phyloP scores from a whole-genome alignment of 2,888 invertebrate species.

The Drosophila birchii region DNA sequence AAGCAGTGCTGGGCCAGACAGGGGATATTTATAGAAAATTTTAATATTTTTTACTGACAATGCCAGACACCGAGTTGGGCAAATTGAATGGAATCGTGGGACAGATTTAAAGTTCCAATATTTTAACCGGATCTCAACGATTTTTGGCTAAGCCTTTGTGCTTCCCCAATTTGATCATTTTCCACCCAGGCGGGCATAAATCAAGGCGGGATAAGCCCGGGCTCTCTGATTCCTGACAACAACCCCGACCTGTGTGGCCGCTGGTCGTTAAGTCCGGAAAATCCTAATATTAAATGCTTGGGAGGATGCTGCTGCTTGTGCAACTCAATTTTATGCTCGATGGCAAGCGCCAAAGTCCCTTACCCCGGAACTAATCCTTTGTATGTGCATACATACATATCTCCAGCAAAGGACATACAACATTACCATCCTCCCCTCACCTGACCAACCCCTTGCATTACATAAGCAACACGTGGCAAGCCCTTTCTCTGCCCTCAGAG shows the following conservation, averaged over 20 bases:
- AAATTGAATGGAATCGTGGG: constrained; percentile 59
- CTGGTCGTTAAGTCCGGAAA: constrained; percentile 52
- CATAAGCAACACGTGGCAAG: constrained; percentile 69
- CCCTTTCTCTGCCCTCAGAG: not conserved
- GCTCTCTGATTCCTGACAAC: constrained; percentile 13
- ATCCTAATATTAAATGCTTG: constrained; percentile 68
- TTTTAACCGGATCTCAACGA: not conserved
- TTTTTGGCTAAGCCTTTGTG: constrained; percentile 1
- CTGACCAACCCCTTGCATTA: constrained; percentile 41
- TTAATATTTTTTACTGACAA: constrained; percentile 51
- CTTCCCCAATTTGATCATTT: constrained; percentile 18
- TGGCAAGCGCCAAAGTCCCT: not conserved
- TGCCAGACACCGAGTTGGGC: constrained; percentile 45
- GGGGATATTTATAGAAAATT: constrained; percentile 24
- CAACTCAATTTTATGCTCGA: constrained; percentile 61
- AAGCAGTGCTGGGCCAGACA: constrained; percentile 47
- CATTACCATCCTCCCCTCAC: not conserved
- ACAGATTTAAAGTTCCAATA: constrained; percentile 39
- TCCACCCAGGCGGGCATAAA: constrained; percentile 28
- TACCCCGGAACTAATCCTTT: constrained; percentile 50
- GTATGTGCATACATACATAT: not conserved
- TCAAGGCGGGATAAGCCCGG: constrained; percentile 19
- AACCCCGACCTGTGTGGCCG: constrained; percentile 26
- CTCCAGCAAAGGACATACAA: constrained; percentile 19
- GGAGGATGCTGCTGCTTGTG: constrained; percentile 32